Evolutionary conservation across 2,888 invertebrate genomes (phyloP), one percentile per base, ranked within the genome.

Genomic region (Andrena bucephala): DNA sequence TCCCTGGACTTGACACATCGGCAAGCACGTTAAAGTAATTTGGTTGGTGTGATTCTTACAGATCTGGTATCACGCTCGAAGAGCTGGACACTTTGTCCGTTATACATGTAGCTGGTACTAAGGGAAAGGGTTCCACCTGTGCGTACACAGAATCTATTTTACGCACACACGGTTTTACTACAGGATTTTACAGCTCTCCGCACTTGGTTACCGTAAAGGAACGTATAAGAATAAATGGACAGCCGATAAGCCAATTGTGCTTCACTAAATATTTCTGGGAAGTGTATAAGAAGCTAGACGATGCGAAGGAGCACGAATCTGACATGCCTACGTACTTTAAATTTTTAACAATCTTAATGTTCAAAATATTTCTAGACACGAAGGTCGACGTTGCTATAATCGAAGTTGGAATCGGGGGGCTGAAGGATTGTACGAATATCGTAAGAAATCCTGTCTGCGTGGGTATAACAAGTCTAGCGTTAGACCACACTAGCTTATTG

Each of bases 391-490:
- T 99, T 0, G 98, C 98, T 0, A 96, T 99, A 57, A 93, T 99
- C 16, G 99, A 99, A 95, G 99, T 99, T 42, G 99, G 99, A 48
- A 98, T 99, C 87, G 99, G 99, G 0, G 99, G 99, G 0, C 96
- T 97, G 91, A 96, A 96, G 85, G 99, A 99, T 94, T 97, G 97
- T 90, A 99, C 99, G 1, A 99, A 99, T 94, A 95, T 99, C 63
- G 93, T 99, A 72, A 96, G 97, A 89, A 96, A 97, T 89, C 98
- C 98, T 0, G 95, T 97, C 31, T 97, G 98, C 1, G 97, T 97
- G 76, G 99, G 99, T 72, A 97, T 99, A 77, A 97, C 98, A 0
- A 97, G 98, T 0, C 94, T 99, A 79, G 99, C 98, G 0, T 92
- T 98, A 48, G 99, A 99, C 93, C 99, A 99, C 94, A 97, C 96